Evolutionary conservation across 2,888 invertebrate species (phyloP), one percentile per base, ranked within the genome.

Genomic region (Sesia apiformis): DNA sequence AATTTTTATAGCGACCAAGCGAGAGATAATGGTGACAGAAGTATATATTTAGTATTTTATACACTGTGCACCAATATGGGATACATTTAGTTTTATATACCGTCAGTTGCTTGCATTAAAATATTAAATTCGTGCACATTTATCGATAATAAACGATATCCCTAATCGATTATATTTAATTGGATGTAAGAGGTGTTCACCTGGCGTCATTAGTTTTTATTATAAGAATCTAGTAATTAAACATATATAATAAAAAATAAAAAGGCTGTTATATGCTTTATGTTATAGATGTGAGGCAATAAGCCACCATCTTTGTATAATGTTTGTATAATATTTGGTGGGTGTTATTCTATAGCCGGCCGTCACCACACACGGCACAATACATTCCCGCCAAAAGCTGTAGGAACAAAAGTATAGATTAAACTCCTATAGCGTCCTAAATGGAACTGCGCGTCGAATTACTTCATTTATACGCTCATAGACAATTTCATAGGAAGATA

Each of bases 1-100:
- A 82, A 69, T 50, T 75, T 84, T 84, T 79, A 79, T 72, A 66
- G 72, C 65, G 57, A 60, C 64, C 62, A 50, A 38, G 62, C 61
- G 60, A 59, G 58, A 65, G 67, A 67, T 67, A 65, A 64, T 62
- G 61, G 60, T 57, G 50, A 50, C 50, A 38, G 50, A 8, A 46
- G 46, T 46, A 46, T 46, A 46, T 46, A 46, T 46, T 46, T 46
- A 46, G 8, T n/a, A 46, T 46, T 46, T 46, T 46, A 46, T 46
- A n/a, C 46, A 7, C 46, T 46, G n/a, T 46, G 46, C 46, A 46
- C 46, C 46, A 46, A 46, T 46, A 46, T 46, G 46, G 46, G 39
- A 39, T 40, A 51, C 56, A 52, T 59, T 64, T 57, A 58, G 56
- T 60, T 62, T 63, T 60, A 65, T 62, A 46, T 56, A 56, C 60